A percentile compares a stretch with the other conserved stretches of the same genome.
These are phyloP conservation scores for Brachypalpus laphriformis DNA, from an alignment of 2,888 invertebrate genomes.

Conservation along the genomic window DNA sequence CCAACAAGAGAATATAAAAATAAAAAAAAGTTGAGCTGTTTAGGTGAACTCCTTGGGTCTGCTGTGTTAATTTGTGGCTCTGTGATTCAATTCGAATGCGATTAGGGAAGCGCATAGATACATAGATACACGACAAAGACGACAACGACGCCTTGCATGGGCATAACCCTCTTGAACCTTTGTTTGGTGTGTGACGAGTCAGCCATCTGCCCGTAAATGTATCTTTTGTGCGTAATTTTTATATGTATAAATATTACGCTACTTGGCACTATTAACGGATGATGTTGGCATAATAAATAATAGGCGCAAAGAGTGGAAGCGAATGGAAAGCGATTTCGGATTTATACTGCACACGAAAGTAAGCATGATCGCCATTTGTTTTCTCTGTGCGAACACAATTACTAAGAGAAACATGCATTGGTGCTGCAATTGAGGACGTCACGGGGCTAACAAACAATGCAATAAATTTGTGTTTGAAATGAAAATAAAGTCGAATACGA, in stretches of 20 bases:
- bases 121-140: constrained; percentile 25
- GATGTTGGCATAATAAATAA: constrained; percentile 73
- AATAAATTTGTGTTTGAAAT: constrained; percentile 59
- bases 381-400: constrained; percentile 49
- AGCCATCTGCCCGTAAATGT: constrained; percentile 61
- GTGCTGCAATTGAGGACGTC: constrained; percentile 46
- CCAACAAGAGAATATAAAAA: constrained; percentile 5
- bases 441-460: constrained; percentile 49
- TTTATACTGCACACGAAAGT: constrained; percentile 61
- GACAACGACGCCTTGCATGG: constrained; percentile 20
- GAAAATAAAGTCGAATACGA: constrained; percentile 14
- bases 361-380: constrained; percentile 71
- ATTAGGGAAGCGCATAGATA: constrained; percentile 70
- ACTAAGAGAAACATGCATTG: constrained; percentile 3
- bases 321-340: constrained; percentile 49
- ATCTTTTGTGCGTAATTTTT: constrained; percentile 67
- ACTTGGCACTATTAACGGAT: constrained; percentile 71
- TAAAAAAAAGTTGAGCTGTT: constrained; percentile 47
- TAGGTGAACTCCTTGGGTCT: constrained; percentile 54
- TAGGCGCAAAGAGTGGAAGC: constrained; percentile 32
- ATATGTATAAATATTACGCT: constrained; percentile 59
- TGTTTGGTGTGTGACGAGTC: constrained; percentile 42
- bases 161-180: constrained; percentile 72
- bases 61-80: constrained; percentile 72
- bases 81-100: constrained; percentile 72